Base-by-base conservation (phyloP, 2,888 invertebrate species). In the Coecobrya sp. region DNA sequence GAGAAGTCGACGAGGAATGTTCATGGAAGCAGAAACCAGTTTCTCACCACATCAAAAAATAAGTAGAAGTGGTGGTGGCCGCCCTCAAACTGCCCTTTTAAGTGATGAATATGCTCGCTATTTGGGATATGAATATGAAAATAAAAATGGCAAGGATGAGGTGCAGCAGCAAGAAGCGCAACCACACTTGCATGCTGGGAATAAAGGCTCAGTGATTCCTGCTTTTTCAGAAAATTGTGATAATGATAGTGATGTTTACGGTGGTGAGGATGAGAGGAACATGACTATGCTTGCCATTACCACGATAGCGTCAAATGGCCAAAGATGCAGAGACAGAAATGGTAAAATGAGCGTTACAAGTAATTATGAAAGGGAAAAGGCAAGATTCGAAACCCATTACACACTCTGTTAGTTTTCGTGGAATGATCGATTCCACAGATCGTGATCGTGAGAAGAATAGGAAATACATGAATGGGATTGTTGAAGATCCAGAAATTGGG, bases 381-480 rank as follows among this genome's bases (percentile, higher is more conserved):
- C 85, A 65, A 49, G 86, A 87, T 5, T 27, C 45, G 22, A 86
- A 76, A 45, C 62, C 79, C 30, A 89, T 92, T 76, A 82, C 49
- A 65, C 93, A 93, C 65, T 93, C 93, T 13, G 84, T 92, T 52
- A 93, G 93, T 68, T 93, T 93, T 90, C 89, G 93, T 59, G 92
- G 92, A 92, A 92, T 85, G 36, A 88, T 65, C 22, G 88, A 92
- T 76, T 70, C 86, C 42, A 62, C 82, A 11, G 42, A 62, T 36
- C 59, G 76, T 42, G 49, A 76, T 52, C 25, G 68, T 85, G 68
- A 85, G 85, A 68, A 45, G 19, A 36, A 65, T 81, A 27, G 70
- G 86, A 79, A 76, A 89, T 84, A 73, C 36, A 45, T 84, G 42
- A 79, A 82, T 52, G 65, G 42, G 16, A 82, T 82, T 82, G 36